Evolutionary conservation across 2,797 vertebrate species (phyloP), one percentile per base, ranked within the genome.

Genomic region (Coracias cyanogaster): DNA sequence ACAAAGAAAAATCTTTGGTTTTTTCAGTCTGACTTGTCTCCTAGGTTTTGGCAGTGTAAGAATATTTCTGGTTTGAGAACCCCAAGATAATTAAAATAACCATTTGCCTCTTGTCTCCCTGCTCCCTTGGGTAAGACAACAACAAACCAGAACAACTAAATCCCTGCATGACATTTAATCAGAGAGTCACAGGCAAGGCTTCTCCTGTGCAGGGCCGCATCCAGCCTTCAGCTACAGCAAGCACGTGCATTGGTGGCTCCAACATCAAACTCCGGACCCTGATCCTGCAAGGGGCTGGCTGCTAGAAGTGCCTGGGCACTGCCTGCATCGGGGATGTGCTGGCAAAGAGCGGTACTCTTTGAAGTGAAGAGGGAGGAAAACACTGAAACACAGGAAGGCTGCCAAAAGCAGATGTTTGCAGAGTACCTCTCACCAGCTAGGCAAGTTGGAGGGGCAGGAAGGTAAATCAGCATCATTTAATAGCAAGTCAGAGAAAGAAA

Each of bases 271-370:
- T 29, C 3, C 1, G 51, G 65, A 8, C 12, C 28, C 25, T 35
- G 43, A 20, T 9, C 17, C 73, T 31, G n/a, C 10, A 17, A 48
- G 7, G 15, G n/a, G 15, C 33, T 57, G 0, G 0, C 29, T 16
- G 58, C 51, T 69, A 20, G n/a, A 76, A 76, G 33, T 6, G 4
- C 46, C 58, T 7, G 29, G 17, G 20, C 57, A 31, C 58, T 65
- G 29, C 4, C 74, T 52, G 49, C 33, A 52, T 1, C 2, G 12
- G 46, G 9, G 15, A 60, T 0, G 0, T 11, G 13, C 58, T 52
- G 64, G 46, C 29, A 72, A 43, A 43, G 41, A 43, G 29, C 14
- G 25, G 31, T 6, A 18, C 13, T 41, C n/a, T 51, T 10, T n/a
- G 51, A 65, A 52, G 3, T 3, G 33, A 62, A 46, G 35, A 49